Percentiles rank a stretch among this genome's conserved stretches.
phyloP scores from a whole-genome alignment of 2,888 invertebrate species.

The Limenitis camilla region DNA sequence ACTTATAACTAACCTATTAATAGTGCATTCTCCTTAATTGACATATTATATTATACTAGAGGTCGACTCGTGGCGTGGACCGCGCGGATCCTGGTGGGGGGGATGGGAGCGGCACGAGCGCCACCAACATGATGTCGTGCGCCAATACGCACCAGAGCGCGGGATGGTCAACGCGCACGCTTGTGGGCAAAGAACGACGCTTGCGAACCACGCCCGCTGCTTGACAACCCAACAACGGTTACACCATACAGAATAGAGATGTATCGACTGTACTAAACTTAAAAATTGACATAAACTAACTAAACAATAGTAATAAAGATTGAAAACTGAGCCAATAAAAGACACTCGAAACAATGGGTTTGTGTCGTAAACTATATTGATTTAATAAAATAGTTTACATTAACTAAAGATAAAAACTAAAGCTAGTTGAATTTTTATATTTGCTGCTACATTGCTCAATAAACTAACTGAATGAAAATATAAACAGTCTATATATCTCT shows the following conservation, averaged over 20 bases:
- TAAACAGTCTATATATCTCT: too few species aligned
- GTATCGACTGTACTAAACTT: neutral
- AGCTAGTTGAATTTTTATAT: too few species aligned
- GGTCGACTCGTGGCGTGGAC: slow-evolving; percentile 33
- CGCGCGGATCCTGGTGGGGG: slow-evolving; percentile 7
- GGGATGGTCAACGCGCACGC: slow-evolving; percentile 47
- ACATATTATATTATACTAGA: slow-evolving; percentile 29
- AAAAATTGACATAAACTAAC: too few species aligned
- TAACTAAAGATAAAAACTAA: too few species aligned
- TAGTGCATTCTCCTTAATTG: neutral
- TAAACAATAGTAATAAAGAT: too few species aligned
- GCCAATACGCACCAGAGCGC: slow-evolving; percentile 48
- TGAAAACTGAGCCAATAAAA: too few species aligned
- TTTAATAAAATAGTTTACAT: too few species aligned
- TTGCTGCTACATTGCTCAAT: too few species aligned
- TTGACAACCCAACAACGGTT: slow-evolving; percentile 29
- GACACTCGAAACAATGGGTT: too few species aligned
- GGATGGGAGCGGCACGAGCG: slow-evolving; percentile 32
- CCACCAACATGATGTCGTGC: slow-evolving; percentile 26
- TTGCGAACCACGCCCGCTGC: slow-evolving; percentile 42
- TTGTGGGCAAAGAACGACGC: slow-evolving; percentile 34
- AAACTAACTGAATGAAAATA: too few species aligned
- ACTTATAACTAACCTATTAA: neutral
- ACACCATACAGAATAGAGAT: slow-evolving; percentile 7
- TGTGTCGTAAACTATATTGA: too few species aligned